Evolutionary conservation across 2,888 invertebrate genomes (phyloP).

Genomic region (Xylota sylvarum): DNA sequence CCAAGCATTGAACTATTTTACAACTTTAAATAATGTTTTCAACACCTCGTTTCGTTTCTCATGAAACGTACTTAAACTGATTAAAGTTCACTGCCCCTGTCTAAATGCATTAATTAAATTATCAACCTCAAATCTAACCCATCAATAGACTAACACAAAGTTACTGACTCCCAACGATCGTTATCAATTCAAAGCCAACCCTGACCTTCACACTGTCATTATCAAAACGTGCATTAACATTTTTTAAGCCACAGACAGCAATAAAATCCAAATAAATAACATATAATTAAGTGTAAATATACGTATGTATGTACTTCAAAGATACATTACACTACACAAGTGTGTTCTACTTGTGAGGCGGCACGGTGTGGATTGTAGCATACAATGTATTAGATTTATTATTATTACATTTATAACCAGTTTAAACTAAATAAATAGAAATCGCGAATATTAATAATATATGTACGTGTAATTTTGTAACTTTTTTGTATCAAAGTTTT

Average conservation of each 20-base stretch:
- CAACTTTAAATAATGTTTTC: too few relatives aligned
- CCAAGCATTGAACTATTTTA: too few relatives aligned
- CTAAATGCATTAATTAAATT: background rate
- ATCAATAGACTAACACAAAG: background rate
- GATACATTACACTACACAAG: background rate
- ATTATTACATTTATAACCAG: background rate
- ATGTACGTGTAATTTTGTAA: too few relatives aligned
- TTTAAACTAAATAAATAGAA: conserved; percentile 5
- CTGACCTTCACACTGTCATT: conserved; percentile 25
- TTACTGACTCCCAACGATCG: background rate
- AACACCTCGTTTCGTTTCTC: too few relatives aligned
- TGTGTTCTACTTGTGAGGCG: background rate
- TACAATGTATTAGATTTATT: background rate
- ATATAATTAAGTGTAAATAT: background rate
- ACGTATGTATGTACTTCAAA: background rate
- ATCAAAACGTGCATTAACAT: conserved; percentile 14
- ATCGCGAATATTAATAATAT: too few relatives aligned
- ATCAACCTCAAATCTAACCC: background rate
- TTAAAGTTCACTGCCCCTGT: background rate
- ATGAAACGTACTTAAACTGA: background rate
- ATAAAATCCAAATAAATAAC: background rate
- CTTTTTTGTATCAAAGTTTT: too few relatives aligned
- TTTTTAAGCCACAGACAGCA: background rate
- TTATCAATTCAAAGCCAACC: conserved; percentile 33
- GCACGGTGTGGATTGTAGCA: background rate